Evolutionary conservation across 2,113 vertebrate genomes (phyloP), one percentile per base, ranked within the genome.

Genomic region (Maccullochella peelii): DNA sequence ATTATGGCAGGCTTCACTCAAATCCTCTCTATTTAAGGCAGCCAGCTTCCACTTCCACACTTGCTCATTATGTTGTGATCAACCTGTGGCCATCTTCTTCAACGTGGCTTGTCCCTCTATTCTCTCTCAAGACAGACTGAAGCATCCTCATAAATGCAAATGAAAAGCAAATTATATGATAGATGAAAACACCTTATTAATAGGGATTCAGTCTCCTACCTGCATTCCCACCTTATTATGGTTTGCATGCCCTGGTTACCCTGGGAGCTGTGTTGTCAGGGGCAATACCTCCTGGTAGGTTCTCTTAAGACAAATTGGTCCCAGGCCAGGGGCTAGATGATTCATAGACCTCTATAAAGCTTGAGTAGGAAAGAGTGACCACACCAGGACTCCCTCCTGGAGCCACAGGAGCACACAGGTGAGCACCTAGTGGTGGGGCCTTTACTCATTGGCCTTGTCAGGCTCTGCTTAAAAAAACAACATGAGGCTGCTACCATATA

Each of bases 1-100:
- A 90, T 90, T 75, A 86, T 77, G 73, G 88, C 55, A 86, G 57
- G 81, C 74, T 88, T 90, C 85, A 81, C 85, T 89, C 86, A 88
- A 86, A 91, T 90, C 85, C 72, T 30, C 14, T 62, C 62, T 49
- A 81, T 85, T 80, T 83, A 78, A 71, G 16, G 20, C 82, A 87
- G 82, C 79, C 81, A 84, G 73, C 82, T 68, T 77, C 70, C 71
- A 59, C 79, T 87, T 78, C 47, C 1, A 52, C 78, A 57, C 52
- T 57, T 30, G 18, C 69, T 86, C 72, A 89, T 89, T 87, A 90
- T 74, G 69, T 47, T 50, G 61, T 77, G 79, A 91, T 85, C 86
- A 86, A 86, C 76, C 86, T 52, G 40, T 67, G 27, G 79, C n/a
- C 23, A 72, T 78, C 50, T 76, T 86, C 79, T 61, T 69, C 40